Percentiles rank a stretch among this genome's conserved stretches.
Conservation (phyloP, 2,113 vertebrate species). For the Phylloscopus trochiloides region DNA sequence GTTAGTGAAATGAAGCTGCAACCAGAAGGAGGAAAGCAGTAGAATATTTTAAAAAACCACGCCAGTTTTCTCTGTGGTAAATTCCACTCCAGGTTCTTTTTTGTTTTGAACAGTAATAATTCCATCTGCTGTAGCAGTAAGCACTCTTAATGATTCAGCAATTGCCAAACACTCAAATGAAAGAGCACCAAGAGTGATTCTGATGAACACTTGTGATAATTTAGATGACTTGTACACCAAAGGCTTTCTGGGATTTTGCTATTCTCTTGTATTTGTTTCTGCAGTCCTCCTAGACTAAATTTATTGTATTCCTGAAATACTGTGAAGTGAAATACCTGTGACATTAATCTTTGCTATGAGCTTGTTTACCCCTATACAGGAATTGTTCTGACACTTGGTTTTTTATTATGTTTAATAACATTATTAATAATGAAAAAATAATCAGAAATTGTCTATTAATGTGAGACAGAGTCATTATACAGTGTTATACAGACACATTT, state of each 20-base stretch:
- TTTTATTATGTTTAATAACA: neutral
- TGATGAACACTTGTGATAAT: neutral
- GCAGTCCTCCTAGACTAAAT: neutral
- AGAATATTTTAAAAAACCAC: neutral
- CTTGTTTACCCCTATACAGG: neutral
- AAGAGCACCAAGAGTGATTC: neutral
- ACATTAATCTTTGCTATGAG: neutral
- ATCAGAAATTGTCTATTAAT: neutral
- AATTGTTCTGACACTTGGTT: neutral
- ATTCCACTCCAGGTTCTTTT: neutral
- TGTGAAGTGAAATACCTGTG: neutral
- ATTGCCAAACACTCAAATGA: neutral
- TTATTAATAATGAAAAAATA: slow-evolving; percentile 7
- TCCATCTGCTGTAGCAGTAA: neutral
- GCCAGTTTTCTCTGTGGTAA: slow-evolving; percentile 17
- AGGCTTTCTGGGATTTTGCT: neutral
- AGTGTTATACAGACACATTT: neutral
- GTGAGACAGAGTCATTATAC: neutral
- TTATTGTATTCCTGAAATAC: neutral
- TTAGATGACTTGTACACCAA: neutral
- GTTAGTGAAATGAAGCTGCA: slow-evolving; percentile 27
- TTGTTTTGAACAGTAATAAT: neutral
- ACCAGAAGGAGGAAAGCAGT: slow-evolving; percentile 37
- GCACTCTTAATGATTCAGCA: neutral
- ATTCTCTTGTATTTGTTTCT: neutral